phyloP scores from a whole-genome alignment of 2,888 invertebrate genomes.

The Acanthopleura granulata region DNA sequence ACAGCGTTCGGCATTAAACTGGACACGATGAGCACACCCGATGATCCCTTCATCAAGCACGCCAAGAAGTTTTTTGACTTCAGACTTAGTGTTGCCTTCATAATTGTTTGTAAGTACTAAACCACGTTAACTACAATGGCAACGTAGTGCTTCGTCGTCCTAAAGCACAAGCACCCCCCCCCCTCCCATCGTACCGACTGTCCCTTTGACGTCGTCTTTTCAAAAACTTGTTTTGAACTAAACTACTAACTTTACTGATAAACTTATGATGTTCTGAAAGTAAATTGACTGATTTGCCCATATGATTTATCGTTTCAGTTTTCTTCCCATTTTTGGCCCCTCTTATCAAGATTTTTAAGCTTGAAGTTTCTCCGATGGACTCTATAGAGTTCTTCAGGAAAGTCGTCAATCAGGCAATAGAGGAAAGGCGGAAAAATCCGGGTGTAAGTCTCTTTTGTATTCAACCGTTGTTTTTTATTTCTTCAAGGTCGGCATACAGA shows the following conservation, averaged over 20 bases:
- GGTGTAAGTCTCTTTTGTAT: not conserved
- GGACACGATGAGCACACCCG: not conserved
- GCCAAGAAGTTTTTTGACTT: not conserved
- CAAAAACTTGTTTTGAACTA: too few relatives aligned
- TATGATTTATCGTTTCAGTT: not conserved
- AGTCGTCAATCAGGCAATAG: not conserved
- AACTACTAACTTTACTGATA: too few relatives aligned
- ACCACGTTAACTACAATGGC: too few relatives aligned
- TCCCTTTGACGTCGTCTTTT: too few relatives aligned
- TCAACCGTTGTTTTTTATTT: too few relatives aligned
- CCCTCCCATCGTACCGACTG: too few relatives aligned
- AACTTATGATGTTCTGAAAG: too few relatives aligned
- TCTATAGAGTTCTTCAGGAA: not conserved
- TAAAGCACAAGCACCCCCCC: too few relatives aligned
- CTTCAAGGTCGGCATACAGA: too few relatives aligned
- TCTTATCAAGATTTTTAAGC: not conserved
- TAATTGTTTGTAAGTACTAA: not conserved
- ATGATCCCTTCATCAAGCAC: not conserved
- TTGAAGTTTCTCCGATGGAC: not conserved
- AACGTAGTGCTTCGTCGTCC: too few relatives aligned
- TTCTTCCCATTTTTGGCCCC: not conserved
- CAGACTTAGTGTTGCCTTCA: not conserved
- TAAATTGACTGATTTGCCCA: too few relatives aligned
- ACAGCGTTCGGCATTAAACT: conserved; percentile 1
- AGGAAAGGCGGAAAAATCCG: not conserved